These are phyloP conservation scores for Hydrolagus affinis DNA, from an alignment of 2,113 vertebrate genomes.

Conservation along the genomic window DNA sequence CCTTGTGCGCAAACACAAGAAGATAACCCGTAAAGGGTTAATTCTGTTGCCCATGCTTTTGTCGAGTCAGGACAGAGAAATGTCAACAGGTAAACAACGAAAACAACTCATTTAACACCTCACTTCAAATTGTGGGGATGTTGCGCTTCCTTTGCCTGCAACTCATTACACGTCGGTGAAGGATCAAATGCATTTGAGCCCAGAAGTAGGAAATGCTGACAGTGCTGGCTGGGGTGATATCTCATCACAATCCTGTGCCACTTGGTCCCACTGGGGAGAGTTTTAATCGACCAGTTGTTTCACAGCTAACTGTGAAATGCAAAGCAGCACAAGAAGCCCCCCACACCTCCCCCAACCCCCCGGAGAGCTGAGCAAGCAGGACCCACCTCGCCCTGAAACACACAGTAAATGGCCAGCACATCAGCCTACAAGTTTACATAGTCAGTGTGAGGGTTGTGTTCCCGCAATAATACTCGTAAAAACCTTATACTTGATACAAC, in stretches of 20 bases:
- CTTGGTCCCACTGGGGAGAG: constrained; percentile 46
- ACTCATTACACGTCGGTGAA: background rate
- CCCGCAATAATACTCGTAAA: too few species aligned
- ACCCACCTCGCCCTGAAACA: constrained; percentile 48
- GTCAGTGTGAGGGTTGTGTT: too few species aligned
- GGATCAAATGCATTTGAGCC: constrained; percentile 12
- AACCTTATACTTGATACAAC: too few species aligned
- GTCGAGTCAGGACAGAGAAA: background rate
- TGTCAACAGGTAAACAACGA: constrained; percentile 13
- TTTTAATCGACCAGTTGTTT: constrained; percentile 54
- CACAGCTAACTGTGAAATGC: constrained; percentile 50
- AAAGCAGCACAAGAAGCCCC: constrained; percentile 54
- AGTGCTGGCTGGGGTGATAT: constrained; percentile 1
- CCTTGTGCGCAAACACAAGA: too few species aligned
- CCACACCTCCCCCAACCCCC: too few species aligned
- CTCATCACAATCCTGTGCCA: constrained; percentile 53
- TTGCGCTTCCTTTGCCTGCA: background rate
- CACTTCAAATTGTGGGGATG: background rate
- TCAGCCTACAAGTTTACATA: constrained; percentile 50
- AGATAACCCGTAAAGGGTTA: too few species aligned
- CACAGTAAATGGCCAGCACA: constrained; percentile 48
- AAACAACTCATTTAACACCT: background rate
- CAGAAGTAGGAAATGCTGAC: background rate
- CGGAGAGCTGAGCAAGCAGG: constrained; percentile 57
- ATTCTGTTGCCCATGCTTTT: background rate